Evolutionary conservation across 2,113 vertebrate genomes (phyloP), one percentile per base, ranked within the genome.

Genomic region (Dendrocopos noguchii): DNA sequence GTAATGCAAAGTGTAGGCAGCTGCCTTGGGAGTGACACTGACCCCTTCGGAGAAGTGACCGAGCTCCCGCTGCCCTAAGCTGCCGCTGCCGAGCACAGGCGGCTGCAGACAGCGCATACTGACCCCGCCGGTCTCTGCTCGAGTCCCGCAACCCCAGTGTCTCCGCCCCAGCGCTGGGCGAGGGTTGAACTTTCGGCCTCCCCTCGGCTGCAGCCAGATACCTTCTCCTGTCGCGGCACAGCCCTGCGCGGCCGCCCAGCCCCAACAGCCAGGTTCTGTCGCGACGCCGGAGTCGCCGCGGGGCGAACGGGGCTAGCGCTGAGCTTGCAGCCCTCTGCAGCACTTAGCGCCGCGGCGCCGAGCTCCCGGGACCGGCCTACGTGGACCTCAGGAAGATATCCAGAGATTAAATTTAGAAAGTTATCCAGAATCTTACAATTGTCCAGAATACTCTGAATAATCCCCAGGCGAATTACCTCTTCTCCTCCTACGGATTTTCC

Each of bases 171-270:
- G 27, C 4, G 1, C 24, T 3, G 24, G 39, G 29, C 4, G 16
- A 60, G 11, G 9, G 36, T 60, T 10, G 5, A 7, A 19, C 46
- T 15, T 46, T 33, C 42, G 5, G 28, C 7, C 25, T 10, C 6
- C 2, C 16, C 21, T 42, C 14, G 3, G 22, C 42, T 15, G 17
- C 11, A 2, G 10, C 7, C 25, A 21, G 56, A 17, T 53, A 15
- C 4, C 13, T 8, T 27, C 21, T 33, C 16, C 22, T 0, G 25
- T 2, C 12, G 11, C 4, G 5, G 47, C 0, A 29, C 10, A 5
- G 28, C 16, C 8, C 13, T 4, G 64, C 5, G 4, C 17, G 15
- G 19, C 15, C 18, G 10, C 25, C 6, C 19, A 5, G 31, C 16
- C 28, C 19, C 7, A 14, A 9, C 4, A 4, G 5, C 31, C 28